Percentiles rank a stretch among this genome's conserved stretches.
phyloP scores from a whole-genome alignment of 1,140 invertebrate species.

The Drosophila rufa region DNA sequence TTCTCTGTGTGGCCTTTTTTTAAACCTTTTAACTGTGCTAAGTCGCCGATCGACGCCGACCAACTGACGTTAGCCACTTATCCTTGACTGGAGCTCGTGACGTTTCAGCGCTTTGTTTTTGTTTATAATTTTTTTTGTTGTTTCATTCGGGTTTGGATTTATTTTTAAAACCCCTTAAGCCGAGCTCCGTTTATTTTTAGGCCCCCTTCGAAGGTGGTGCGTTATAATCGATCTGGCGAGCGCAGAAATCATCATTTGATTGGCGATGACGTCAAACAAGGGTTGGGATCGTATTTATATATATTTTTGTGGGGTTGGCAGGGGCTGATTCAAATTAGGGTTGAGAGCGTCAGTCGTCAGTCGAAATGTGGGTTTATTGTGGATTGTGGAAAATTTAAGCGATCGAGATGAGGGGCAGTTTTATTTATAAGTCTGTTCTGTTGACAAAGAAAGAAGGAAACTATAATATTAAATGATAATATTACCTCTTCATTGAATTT shows the following conservation, averaged over 20 bases:
- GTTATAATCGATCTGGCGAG: slow-evolving; percentile 27
- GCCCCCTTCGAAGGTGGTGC: slow-evolving; percentile 11
- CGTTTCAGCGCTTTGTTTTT: slow-evolving; percentile 11
- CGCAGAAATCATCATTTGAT: slow-evolving; percentile 24
- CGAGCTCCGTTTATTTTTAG: slow-evolving; percentile 28
- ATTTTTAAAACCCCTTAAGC: slow-evolving; percentile 23
- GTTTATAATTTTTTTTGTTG: neutral
- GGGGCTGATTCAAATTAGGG: slow-evolving; percentile 20
- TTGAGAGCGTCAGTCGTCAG: slow-evolving; percentile 13
- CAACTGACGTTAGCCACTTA: slow-evolving; percentile 25
- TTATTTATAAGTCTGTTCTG: slow-evolving; percentile 7
- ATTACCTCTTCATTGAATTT: no score
- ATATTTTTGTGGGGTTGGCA: slow-evolving; percentile 1
- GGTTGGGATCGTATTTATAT: slow-evolving; percentile 24
- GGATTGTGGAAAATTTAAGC: slow-evolving; percentile 8
- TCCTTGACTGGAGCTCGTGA: slow-evolving; percentile 37
- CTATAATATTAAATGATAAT: neutral
- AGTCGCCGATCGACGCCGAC: slow-evolving; percentile 8
- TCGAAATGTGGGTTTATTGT: slow-evolving; percentile 32
- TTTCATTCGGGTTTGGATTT: slow-evolving; percentile 13
- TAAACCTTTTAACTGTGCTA: slow-evolving; percentile 6
- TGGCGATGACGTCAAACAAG: slow-evolving; percentile 35
- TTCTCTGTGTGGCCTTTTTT: slow-evolving; percentile 1
- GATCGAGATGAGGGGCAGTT: slow-evolving; percentile 5
- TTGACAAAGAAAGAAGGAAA: neutral